Evolutionary conservation across 2,797 vertebrate species (phyloP), one percentile per base, ranked within the genome.

Genomic region (Muraenolepis orangiensis): DNA sequence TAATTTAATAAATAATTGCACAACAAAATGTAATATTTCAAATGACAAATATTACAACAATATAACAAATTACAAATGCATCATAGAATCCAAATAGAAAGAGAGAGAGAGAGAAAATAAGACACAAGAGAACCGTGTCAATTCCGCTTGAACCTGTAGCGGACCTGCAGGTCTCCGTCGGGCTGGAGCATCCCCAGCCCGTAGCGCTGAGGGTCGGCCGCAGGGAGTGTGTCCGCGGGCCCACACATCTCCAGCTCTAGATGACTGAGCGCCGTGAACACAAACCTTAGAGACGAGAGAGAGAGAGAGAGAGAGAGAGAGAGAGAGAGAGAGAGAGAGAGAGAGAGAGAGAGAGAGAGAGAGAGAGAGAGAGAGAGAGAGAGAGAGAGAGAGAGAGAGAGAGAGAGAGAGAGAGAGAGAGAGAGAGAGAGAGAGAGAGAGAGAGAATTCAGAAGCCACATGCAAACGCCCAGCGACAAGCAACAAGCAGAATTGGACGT

Each of bases 151-250:
- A 82, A 34, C 74, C 91, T 91, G 88, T 94, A 94, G 26, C 86
- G 91, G 84, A 94, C 70, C 38, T 87, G 79, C 73, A 94, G 75
- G 1, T 95, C 94, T 0, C 87, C 91, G 6, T 89, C 80, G 0
- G 95, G 94, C 85, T 96, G 94, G 30, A 95, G 80, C 71, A 96
- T 90, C 71, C 95, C 96, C 0, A 95, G 96, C 66, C 91, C 93
- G 0, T 91, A 93, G 71, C 94, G 92, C 74, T 84, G 89, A 70
- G 88, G 78, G 84, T 96, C 92, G 73, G 95, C 92, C 11, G 80
- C 81, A 0, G 93, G 94, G 68, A 95, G 78, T 73, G 79, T 69
- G 26, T 80, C 85, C 0, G 86, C 67, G 0, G 86, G 75, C 66
- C 90, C 83, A 76, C 90, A 91, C 78, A 94, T 72, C 85, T 95